Evolutionary conservation across 2,888 invertebrate genomes (phyloP).

Genomic region (Bruchidius siliquastri): DNA sequence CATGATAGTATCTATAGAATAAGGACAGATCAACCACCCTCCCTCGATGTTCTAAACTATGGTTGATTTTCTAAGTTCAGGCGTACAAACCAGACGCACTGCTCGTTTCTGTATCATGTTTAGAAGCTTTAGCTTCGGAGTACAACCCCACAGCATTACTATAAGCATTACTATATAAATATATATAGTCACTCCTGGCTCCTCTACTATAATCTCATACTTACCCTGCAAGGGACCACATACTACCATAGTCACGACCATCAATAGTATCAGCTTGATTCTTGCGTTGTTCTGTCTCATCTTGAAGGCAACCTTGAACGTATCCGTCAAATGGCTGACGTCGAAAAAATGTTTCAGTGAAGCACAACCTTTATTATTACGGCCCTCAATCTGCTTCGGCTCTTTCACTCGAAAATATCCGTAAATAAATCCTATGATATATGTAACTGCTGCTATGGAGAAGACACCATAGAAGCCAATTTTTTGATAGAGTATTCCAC

Average conservation of each 20-base stretch:
- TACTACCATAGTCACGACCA: constrained; percentile 77
- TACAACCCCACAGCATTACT: no score
- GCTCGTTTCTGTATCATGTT: no score
- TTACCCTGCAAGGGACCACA: constrained; percentile 82
- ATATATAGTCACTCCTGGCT: no score
- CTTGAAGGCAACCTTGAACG: constrained; percentile 76
- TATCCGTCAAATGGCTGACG: constrained; percentile 69
- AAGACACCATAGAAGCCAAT: constrained; percentile 82
- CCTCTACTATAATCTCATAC: no score
- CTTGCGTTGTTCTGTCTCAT: constrained; percentile 69
- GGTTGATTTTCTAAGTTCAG: no score
- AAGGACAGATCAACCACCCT: no score
- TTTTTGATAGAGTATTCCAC: constrained; percentile 72
- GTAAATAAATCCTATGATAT: constrained; percentile 69
- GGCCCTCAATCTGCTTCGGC: constrained; percentile 53
- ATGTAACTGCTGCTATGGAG: constrained; percentile 68
- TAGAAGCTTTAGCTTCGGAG: no score
- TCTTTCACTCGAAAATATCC: constrained; percentile 70
- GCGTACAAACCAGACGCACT: no score
- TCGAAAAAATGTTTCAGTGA: constrained; percentile 71
- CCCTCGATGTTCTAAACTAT: no score
- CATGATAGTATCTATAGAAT: no score
- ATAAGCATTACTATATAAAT: no score
- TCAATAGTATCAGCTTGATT: constrained; percentile 69
- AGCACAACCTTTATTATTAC: constrained; percentile 51